Evolutionary conservation across 1,140 invertebrate species (phyloP).

Genomic region (Drosophila sp.): DNA sequence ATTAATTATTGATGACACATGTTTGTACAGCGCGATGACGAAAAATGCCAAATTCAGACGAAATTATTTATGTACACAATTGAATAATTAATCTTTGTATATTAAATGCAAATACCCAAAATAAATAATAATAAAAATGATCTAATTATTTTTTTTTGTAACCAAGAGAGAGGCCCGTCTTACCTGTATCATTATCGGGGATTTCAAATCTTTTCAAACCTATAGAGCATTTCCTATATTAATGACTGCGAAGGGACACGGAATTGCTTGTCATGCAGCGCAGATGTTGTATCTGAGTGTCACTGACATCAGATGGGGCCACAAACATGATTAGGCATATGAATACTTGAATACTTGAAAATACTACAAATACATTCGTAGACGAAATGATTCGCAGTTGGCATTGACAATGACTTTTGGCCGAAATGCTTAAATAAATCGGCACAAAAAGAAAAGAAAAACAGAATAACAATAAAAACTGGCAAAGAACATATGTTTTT

Average conservation of each 20-base stretch:
- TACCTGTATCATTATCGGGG: conserved; percentile 19
- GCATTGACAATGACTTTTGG: conserved; percentile 80
- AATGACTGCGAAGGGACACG: conserved; percentile 22
- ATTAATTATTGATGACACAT: conserved; percentile 77
- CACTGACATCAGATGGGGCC: conserved; percentile 73
- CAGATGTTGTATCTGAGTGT: conserved; percentile 65
- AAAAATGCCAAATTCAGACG: conserved; percentile 28
- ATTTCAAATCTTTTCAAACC: conserved; percentile 4
- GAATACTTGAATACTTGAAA: conserved; percentile 15
- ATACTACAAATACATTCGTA: conserved; percentile 50
- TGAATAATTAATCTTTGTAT: conserved; percentile 36
- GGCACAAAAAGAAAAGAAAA: conserved; percentile 23
- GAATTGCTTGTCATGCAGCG: conserved; percentile 59
- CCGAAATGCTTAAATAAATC: conserved; percentile 48
- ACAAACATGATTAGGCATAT: conserved; percentile 16
- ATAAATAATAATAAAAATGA: conserved; percentile 21
- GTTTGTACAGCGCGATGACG: conserved; percentile 38
- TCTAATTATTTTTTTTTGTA: conserved; percentile 14
- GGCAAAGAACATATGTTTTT: neutral
- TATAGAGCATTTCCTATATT: conserved; percentile 33
- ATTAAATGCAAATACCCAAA: conserved; percentile 16
- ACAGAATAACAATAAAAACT: conserved; percentile 29
- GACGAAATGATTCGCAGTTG: conserved; percentile 74
- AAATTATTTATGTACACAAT: conserved; percentile 18
- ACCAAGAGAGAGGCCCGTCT: conserved; percentile 10